phyloP scores from a whole-genome alignment of 2,797 vertebrate species.

The Psittacula derbiana region DNA sequence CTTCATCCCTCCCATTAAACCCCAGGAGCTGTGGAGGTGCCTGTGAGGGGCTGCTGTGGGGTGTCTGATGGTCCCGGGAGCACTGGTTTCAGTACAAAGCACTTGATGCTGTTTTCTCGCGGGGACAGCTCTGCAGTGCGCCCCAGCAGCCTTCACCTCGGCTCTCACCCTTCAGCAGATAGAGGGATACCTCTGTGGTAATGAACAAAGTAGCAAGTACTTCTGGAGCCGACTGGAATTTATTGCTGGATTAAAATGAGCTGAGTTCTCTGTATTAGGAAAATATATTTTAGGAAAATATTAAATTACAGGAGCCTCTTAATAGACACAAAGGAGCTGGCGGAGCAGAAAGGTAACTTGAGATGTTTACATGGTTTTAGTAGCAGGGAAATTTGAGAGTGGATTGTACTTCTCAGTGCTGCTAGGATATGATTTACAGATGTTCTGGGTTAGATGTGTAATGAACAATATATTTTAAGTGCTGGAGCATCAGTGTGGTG shows the following conservation, averaged over 20 bases:
- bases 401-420: neutral
- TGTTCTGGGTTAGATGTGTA: neutral
- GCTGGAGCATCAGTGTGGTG: neutral
- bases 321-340: neutral
- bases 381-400: neutral
- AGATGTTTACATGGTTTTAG: neutral
- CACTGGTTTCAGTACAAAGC: accelerated
- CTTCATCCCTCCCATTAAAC: neutral
- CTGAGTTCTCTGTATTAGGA: neutral
- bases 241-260: neutral
- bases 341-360: neutral
- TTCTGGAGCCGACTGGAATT: neutral
- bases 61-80: neutral
- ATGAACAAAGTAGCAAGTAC: neutral
- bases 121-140: neutral
- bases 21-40: neutral
- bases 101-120: neutral
- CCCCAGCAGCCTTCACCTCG: neutral
- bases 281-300: neutral
- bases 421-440: neutral
- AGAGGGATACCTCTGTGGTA: neutral
- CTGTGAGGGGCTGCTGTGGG: neutral
- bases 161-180: neutral
- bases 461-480: neutral
- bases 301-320: neutral